These are phyloP conservation scores for Plebejus argus DNA, from an alignment of 2,888 invertebrate species.

Conservation along the genomic window DNA sequence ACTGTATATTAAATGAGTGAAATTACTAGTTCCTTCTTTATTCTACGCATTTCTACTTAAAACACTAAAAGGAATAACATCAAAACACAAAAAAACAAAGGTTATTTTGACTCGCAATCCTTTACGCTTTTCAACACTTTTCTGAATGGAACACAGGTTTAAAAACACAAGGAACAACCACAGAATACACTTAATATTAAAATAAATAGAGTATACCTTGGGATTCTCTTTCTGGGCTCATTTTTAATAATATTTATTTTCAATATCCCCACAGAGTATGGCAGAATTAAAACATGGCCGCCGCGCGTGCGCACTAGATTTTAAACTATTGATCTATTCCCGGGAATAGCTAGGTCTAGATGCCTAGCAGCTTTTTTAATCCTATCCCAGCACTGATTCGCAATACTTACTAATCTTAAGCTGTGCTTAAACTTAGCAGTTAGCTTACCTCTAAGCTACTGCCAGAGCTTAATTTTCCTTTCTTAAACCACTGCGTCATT, in stretches of 20 bases:
- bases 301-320: conserved; percentile 51
- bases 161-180: not conserved
- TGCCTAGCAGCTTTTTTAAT: conserved; percentile 12
- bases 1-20: not conserved
- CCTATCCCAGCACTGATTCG: not conserved
- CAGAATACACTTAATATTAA: conserved; percentile 18
- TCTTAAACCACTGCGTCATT: not conserved
- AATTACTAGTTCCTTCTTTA: not conserved
- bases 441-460: not conserved
- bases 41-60: not conserved
- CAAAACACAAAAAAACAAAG: not conserved
- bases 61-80: not conserved
- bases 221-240: conserved; percentile 62
- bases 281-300: conserved; percentile 51
- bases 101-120: not conserved
- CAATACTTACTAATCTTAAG: not conserved
- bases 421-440: not conserved
- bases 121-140: not conserved
- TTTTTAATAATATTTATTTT: conserved; percentile 51
- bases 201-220: conserved; percentile 55
- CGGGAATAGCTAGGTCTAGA: conserved; percentile 50
- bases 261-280: conserved; percentile 44
- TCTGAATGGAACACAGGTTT: not conserved
- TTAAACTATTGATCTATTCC: conserved; percentile 65
- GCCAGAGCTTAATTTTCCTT: not conserved